Evolutionary conservation across 2,888 invertebrate genomes (phyloP).

Genomic region (Chamaedrilus cognettii): DNA sequence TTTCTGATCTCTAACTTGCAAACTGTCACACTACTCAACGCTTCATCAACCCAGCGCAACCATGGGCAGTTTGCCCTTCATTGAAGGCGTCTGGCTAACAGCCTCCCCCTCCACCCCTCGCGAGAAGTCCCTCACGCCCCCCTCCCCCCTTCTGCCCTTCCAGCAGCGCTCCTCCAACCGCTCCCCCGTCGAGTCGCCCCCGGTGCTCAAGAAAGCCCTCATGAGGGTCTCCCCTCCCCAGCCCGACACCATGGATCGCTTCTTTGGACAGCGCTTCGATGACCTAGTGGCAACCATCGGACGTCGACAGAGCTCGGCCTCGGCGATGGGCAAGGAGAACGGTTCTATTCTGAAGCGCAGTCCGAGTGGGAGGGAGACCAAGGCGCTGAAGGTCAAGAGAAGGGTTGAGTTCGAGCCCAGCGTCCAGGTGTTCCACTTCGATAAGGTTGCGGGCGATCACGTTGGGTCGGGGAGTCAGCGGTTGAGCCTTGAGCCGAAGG

Average conservation of each 20-base stretch:
- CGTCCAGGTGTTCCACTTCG: constrained; percentile 25
- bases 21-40: too few species aligned
- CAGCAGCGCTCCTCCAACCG: constrained; percentile 13
- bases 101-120: not conserved
- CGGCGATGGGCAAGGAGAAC: constrained; percentile 19
- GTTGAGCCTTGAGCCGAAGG: constrained; percentile 20
- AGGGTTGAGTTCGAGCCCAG: constrained; percentile 24
- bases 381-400: constrained; percentile 5
- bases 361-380: not conserved
- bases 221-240: not conserved
- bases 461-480: constrained; percentile 23
- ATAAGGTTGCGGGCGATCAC: constrained; percentile 21
- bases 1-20: too few species aligned
- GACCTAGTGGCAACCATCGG: constrained; percentile 1
- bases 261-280: constrained; percentile 8
- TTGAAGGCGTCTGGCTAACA: not conserved
- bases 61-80: not conserved
- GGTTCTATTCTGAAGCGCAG: constrained; percentile 19
- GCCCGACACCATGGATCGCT: not conserved
- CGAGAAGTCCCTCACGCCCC: not conserved
- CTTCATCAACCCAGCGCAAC: too few species aligned
- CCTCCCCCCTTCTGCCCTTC: constrained; percentile 9
- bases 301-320: not conserved
- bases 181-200: constrained; percentile 20
- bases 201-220: constrained; percentile 15